Base-by-base conservation (phyloP, 1,140 invertebrate genomes). In the Psilanteris sp. region DNA sequence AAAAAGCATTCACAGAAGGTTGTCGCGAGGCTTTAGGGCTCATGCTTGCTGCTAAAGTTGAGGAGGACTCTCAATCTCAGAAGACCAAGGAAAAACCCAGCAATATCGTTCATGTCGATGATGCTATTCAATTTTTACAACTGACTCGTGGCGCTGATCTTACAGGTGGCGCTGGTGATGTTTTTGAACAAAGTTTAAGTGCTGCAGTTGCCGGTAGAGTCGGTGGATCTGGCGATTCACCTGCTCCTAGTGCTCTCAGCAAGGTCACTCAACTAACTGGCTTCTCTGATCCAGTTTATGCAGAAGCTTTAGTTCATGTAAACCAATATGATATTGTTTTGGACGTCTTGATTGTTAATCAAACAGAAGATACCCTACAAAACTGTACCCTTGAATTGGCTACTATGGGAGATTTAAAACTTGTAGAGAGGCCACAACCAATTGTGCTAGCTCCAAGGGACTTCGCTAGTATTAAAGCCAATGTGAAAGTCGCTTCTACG, bases 231-330 rank as follows among this genome's bases (percentile, higher is more conserved):
- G 89, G 91, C 22, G 90, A 91, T 31, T 80, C 86, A 0, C 88
- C 89, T 13, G 83, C 90, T 3, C 89, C 90, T 0, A 93, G 88
- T 66, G 93, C 94, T 81, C 85, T 95, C 27, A 94, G 93, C 59
- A 94, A 98, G 90, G 97, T 99, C 11, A 98, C 96, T n/a, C 98
- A 99, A 86, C 90, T 99, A 62, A 99, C 98, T n/a, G 98, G 98
- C 10, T 99, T 99, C 88, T 98, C 97, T 0, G 98, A 99, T 90
- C 98, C 98, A 0, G 97, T 99, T 27, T 99, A 99, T 88, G 95
- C 98, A 6, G 98, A 99, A 89, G 98, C 98, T 11, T 97, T 99
- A 83, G 98, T 99, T 0, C 95, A 99, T 87, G 98, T 99, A 41
- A 99, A 99, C 89, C 98, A 99, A 87, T 99, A 99, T 86, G 97